phyloP scores from a whole-genome alignment of 2,113 vertebrate genomes.

The Dasyprocta punctata region DNA sequence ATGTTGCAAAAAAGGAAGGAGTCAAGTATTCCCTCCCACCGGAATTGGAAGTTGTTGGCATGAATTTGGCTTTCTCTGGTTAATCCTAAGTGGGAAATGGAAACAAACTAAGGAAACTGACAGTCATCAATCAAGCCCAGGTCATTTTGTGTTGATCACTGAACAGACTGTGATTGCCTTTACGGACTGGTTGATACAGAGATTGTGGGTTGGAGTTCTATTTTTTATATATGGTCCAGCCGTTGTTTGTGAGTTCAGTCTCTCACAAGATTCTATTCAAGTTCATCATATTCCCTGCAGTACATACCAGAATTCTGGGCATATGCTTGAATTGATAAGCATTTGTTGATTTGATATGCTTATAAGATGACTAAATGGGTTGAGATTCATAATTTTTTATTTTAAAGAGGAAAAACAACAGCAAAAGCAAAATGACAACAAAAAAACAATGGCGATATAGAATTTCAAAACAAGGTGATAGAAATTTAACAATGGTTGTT shows the following conservation, averaged over 20 bases:
- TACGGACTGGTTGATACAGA: neutral
- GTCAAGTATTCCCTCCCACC: neutral
- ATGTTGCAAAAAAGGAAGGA: neutral
- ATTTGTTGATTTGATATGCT: conserved; percentile 18
- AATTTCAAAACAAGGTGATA: too few species aligned
- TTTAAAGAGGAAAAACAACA: too few species aligned
- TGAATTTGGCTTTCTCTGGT: neutral
- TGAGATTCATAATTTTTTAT: neutral
- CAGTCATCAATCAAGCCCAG: neutral
- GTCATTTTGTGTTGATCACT: neutral
- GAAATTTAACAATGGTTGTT: too few species aligned
- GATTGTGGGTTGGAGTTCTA: neutral
- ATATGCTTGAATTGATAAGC: neutral
- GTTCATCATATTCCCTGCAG: neutral
- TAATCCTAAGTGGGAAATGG: neutral
- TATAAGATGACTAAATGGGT: conserved; percentile 16
- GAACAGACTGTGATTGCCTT: neutral
- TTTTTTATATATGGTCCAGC: neutral
- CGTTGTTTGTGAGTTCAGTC: neutral
- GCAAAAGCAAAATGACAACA: too few species aligned
- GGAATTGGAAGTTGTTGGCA: neutral
- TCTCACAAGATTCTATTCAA: neutral
- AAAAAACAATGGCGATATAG: too few species aligned
- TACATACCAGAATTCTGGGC: neutral
- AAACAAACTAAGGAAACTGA: neutral